phyloP scores from a whole-genome alignment of 2,888 invertebrate genomes.

The Morinoia aosen region DNA sequence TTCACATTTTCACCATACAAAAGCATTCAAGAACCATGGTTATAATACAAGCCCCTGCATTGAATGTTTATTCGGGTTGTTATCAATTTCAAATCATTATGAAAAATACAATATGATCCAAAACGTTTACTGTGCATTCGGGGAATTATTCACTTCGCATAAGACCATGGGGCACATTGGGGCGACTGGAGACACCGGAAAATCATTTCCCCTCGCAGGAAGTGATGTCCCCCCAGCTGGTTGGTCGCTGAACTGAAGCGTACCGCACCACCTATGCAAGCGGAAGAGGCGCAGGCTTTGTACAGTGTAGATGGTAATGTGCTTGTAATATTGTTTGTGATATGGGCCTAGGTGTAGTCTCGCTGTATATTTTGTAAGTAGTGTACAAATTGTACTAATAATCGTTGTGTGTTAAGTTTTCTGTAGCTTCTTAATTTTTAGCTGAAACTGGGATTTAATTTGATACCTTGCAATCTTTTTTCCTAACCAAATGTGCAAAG shows the following conservation, averaged over 20 bases:
- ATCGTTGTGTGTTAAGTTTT: neutral
- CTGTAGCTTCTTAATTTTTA: neutral
- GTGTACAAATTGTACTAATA: neutral
- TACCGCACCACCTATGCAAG: neutral
- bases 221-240: too few relatives aligned
- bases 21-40: too few relatives aligned
- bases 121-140: too few relatives aligned
- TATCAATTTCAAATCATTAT: too few relatives aligned
- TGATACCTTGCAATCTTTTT: neutral
- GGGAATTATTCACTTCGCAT: too few relatives aligned
- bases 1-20: too few relatives aligned
- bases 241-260: too few relatives aligned
- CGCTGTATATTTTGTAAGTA: neutral
- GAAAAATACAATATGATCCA: too few relatives aligned
- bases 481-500: neutral
- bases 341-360: neutral
- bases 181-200: too few relatives aligned
- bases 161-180: neutral
- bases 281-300: neutral
- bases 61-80: too few relatives aligned
- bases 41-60: too few relatives aligned
- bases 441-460: neutral
- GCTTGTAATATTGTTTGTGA: slow-evolving; percentile 10
- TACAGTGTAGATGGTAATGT: neutral
- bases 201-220: too few relatives aligned